phyloP scores from a whole-genome alignment of 2,797 vertebrate genomes.

The Pseudopleuronectes americanus region DNA sequence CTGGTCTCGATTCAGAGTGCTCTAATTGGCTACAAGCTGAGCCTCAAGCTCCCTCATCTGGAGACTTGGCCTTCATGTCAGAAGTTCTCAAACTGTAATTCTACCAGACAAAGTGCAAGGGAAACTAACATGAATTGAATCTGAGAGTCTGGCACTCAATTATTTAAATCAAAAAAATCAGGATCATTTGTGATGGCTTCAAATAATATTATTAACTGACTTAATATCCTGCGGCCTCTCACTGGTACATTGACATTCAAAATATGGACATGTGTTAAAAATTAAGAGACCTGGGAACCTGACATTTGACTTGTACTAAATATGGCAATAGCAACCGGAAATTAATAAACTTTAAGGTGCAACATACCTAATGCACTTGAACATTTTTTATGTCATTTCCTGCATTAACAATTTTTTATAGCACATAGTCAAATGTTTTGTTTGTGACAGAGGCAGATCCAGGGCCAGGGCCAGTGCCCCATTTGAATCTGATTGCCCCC shows the following conservation, averaged over 20 bases:
- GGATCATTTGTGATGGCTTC: too few species aligned
- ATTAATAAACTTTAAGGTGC: background rate
- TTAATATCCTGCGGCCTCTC: too few species aligned
- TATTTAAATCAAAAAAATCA: background rate
- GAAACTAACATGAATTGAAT: background rate
- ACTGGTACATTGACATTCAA: too few species aligned
- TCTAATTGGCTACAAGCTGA: constrained; percentile 50
- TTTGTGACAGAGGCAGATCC: background rate
- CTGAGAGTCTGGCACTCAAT: background rate
- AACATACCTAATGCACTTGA: background rate
- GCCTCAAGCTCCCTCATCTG: constrained; percentile 75
- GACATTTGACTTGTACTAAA: too few species aligned
- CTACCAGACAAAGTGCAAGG: background rate
- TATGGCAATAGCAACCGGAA: background rate
- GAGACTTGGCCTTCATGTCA: constrained; percentile 45
- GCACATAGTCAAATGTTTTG: background rate
- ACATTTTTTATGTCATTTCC: background rate
- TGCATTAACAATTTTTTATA: background rate
- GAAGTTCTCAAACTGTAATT: background rate
- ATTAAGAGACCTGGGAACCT: too few species aligned
- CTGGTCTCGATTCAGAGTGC: constrained; percentile 7
- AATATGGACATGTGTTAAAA: too few species aligned
- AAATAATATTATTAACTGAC: too few species aligned
- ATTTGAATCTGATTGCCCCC: too few species aligned
- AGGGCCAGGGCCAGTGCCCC: too few species aligned